Evolutionary conservation across 1,140 invertebrate species (phyloP).

Genomic region (Goniozus legneri): DNA sequence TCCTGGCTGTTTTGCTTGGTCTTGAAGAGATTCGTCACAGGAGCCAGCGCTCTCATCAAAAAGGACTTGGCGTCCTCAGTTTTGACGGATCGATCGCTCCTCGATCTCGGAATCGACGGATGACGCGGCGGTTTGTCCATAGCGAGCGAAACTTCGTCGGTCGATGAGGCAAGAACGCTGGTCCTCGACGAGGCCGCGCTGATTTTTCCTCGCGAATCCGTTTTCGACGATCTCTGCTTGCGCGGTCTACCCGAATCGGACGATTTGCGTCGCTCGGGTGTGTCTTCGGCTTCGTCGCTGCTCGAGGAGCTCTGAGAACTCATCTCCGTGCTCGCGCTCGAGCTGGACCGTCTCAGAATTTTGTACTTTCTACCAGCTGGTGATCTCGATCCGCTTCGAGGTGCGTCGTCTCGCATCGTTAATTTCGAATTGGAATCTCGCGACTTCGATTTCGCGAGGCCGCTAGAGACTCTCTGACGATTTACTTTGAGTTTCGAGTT

Average conservation of each 20-base stretch:
- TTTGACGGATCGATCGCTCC: constrained; percentile 51
- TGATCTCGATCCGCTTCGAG: constrained; percentile 27
- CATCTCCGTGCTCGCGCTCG: constrained; percentile 35
- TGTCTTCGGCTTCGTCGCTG: constrained; percentile 36
- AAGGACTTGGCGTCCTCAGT: constrained; percentile 69
- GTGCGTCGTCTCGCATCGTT: constrained; percentile 5
- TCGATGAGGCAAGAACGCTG: constrained; percentile 54
- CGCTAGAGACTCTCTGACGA: constrained; percentile 14
- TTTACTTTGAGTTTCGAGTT: no score
- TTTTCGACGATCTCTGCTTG: constrained; percentile 26
- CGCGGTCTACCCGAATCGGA: constrained; percentile 22
- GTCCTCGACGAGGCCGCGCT: constrained; percentile 50
- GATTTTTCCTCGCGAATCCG: constrained; percentile 31
- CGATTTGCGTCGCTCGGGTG: constrained; percentile 11
- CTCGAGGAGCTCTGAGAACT: constrained; percentile 37
- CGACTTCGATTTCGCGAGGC: constrained; percentile 17
- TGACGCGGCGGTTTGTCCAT: constrained; percentile 58
- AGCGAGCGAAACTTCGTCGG: constrained; percentile 57
- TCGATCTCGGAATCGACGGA: constrained; percentile 48
- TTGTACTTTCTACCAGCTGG: constrained; percentile 18
- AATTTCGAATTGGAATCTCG: constrained; percentile 7
- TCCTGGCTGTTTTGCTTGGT: constrained; percentile 51
- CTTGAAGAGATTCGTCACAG: constrained; percentile 67
- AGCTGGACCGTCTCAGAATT: constrained; percentile 21
- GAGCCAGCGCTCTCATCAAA: constrained; percentile 65